Evolutionary conservation across 1,140 invertebrate species (phyloP), one percentile per base, ranked within the genome.

Genomic region (Drosophila malerkotliana): DNA sequence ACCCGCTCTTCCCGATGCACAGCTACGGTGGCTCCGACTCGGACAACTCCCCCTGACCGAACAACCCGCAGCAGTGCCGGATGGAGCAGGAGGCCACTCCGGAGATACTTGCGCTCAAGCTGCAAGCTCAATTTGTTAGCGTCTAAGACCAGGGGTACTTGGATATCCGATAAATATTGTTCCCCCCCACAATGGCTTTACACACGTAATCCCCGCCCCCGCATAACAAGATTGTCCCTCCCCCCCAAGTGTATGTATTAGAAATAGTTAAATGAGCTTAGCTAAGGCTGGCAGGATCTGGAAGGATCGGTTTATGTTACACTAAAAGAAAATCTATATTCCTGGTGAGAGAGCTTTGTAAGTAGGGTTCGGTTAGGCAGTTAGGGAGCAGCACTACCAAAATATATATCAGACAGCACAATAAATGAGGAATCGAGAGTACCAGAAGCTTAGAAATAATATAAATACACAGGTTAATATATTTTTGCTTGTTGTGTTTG

Each of bases 1-100:
- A 98, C 92, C 96, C 96, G 72, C 93, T 98, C 53, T 97, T 97
- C 92, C 96, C 96, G 7, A 96, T 95, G 73, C 94, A 96, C 80
- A 94, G 94, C 30, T 92, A 95, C 18, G 94, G 94, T 47, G 94
- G 94, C 8, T 90, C 87, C 41, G 94, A 95, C 71, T 95, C 94
- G 15, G 94, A 95, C 62, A 95, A 96, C 88, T 96, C 95, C 62
- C 95, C 95, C 92, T 95, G 94, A 95, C 92, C 83, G 88, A 91
- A 89, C 61, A 54, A 60, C 34, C 32, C 53, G 72, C 83, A 83
- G 15, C 41, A 18, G 85, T 83, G 75, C 83, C 60, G 60, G n/a
- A 56, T n/a, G 41, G 41, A 44, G 39, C n/a, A n/a, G 41, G 48
- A 74, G 9, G 21, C 28, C 30, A 32, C 53, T 34, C 6, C 14